A percentile compares a stretch with the other conserved stretches of the same genome.
Conservation (phyloP, 1,140 invertebrate species). For the Helicorthomorpha holstii region DNA sequence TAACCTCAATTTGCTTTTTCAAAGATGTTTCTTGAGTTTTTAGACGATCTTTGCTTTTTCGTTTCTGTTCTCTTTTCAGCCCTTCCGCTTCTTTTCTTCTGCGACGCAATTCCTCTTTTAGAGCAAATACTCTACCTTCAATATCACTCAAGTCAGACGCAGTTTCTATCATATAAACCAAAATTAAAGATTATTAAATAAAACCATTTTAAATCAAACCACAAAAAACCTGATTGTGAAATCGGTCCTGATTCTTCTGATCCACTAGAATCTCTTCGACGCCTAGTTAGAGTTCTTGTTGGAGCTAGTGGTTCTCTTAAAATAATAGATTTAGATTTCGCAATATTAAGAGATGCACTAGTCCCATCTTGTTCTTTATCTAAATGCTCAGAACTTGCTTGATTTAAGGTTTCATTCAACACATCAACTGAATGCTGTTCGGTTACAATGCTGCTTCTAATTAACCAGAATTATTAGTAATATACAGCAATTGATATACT, state of each 20-base stretch:
- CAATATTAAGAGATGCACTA: slow-evolving; percentile 5
- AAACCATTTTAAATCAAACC: background rate
- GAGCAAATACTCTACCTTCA: slow-evolving; percentile 30
- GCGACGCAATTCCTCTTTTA: slow-evolving; percentile 31
- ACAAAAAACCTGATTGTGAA: slow-evolving; percentile 22
- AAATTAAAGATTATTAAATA: background rate
- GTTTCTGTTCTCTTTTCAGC: slow-evolving; percentile 29
- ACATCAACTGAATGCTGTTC: background rate
- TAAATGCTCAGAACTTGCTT: background rate
- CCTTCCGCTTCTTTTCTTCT: slow-evolving; percentile 31
- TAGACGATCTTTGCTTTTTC: slow-evolving; percentile 28
- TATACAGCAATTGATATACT: too few relatives aligned
- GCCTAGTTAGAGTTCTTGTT: slow-evolving; percentile 11
- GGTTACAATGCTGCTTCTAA: background rate
- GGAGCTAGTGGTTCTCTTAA: slow-evolving; percentile 10
- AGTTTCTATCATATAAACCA: slow-evolving; percentile 23
- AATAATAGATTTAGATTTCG: slow-evolving; percentile 3
- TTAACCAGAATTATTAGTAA: too few relatives aligned
- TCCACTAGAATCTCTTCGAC: slow-evolving; percentile 30
- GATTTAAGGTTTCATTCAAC: background rate
- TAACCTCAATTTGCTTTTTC: slow-evolving; percentile 34
- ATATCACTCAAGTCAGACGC: slow-evolving; percentile 35
- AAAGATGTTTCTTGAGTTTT: slow-evolving; percentile 33
- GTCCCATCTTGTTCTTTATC: background rate
- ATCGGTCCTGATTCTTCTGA: slow-evolving; percentile 36